Evolutionary conservation across 2,888 invertebrate genomes (phyloP).

Genomic region (Ferrisia virgata): DNA sequence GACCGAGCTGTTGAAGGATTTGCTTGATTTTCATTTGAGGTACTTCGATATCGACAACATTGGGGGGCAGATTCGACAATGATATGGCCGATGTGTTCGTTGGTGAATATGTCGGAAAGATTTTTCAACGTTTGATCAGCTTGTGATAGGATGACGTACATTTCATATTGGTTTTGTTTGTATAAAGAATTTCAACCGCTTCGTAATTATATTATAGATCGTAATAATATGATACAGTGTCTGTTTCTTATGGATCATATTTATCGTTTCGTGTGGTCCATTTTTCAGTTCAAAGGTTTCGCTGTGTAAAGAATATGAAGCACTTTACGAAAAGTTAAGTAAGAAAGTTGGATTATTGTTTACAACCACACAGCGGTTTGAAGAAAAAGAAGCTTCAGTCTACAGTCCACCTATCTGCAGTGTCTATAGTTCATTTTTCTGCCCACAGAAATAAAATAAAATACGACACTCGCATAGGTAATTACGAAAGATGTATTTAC

Average conservation of each 20-base stretch:
- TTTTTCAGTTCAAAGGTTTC: background rate
- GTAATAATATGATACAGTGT: background rate
- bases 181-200: constrained; percentile 70
- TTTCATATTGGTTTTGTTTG: constrained; percentile 61
- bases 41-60: constrained; percentile 9
- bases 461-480: no score
- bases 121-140: constrained; percentile 56
- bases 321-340: no score
- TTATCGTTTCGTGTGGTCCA: constrained; percentile 49
- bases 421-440: no score
- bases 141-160: constrained; percentile 67
- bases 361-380: no score
- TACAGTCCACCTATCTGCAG: no score
- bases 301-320: no score
- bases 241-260: constrained; percentile 20
- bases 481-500: no score
- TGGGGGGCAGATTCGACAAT: background rate
- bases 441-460: no score
- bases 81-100: background rate
- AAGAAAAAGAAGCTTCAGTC: no score
- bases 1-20: background rate
- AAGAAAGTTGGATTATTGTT: no score
- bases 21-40: constrained; percentile 6
- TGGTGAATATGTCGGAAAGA: constrained; percentile 50
- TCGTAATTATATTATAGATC: constrained; percentile 50